Conservation (phyloP, 2,888 invertebrate species). For the Gandaritis pyraliata region DNA sequence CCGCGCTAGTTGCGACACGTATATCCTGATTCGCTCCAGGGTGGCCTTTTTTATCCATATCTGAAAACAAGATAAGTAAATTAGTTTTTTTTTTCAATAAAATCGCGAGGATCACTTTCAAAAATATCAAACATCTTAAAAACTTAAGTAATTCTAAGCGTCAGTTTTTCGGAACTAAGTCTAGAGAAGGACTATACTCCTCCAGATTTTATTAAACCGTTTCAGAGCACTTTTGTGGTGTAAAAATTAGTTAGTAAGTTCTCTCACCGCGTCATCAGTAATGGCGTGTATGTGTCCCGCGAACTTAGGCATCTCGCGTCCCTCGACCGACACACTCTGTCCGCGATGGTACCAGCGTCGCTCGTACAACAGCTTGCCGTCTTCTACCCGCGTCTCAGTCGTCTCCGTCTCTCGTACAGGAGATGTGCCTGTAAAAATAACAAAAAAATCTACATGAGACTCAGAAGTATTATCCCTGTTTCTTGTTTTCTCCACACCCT, state of each 20-base stretch:
- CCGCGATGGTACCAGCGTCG: slow-evolving; percentile 98
- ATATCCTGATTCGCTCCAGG: slow-evolving; percentile 91
- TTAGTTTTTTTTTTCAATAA: neutral
- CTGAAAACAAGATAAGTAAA: slow-evolving; percentile 76
- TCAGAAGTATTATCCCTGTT: too few relatives aligned
- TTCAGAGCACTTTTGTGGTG: too few relatives aligned
- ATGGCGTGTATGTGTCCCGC: slow-evolving; percentile 96
- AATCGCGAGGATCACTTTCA: too few relatives aligned
- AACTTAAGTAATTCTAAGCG: too few relatives aligned
- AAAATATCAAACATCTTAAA: too few relatives aligned
- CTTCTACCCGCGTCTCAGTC: slow-evolving; percentile 95
- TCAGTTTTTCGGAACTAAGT: too few relatives aligned
- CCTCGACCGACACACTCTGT: slow-evolving; percentile 96
- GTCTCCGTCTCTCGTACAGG: slow-evolving; percentile 66
- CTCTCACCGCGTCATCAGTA: slow-evolving; percentile 92
- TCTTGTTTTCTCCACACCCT: too few relatives aligned
- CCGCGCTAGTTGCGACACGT: slow-evolving; percentile 91
- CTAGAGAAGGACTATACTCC: too few relatives aligned
- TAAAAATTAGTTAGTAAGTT: too few relatives aligned
- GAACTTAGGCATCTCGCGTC: slow-evolving; percentile 92
- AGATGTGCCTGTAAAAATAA: slow-evolving; percentile 69
- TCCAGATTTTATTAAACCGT: too few relatives aligned
- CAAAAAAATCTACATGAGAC: neutral
- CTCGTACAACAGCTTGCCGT: slow-evolving; percentile 96
- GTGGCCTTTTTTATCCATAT: slow-evolving; percentile 94